Conservation (phyloP, 2,113 vertebrate genomes). For the Mustela nigripes region DNA sequence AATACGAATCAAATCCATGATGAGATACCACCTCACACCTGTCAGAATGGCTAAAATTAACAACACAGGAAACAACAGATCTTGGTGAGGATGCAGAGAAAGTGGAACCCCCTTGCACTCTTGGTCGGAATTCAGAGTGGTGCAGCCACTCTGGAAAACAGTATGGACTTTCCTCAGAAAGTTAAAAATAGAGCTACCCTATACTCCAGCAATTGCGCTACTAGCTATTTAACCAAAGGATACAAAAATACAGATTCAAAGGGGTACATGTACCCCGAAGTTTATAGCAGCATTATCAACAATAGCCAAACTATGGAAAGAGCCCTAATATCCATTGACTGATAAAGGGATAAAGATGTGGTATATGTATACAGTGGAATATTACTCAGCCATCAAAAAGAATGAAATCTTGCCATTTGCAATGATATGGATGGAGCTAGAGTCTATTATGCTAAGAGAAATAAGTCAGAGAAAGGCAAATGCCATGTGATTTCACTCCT, state of each 20-base stretch:
- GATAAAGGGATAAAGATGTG: neutral
- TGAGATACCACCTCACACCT: neutral
- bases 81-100: neutral
- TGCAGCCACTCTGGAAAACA: neutral
- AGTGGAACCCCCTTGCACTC: neutral
- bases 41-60: neutral
- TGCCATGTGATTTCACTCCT: neutral
- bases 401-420: neutral
- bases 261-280: neutral
- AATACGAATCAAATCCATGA: neutral
- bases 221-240: neutral
- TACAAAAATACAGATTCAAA: neutral
- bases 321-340: neutral
- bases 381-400: neutral
- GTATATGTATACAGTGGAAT: neutral
- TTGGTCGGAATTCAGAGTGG: neutral
- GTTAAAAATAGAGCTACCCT: neutral
- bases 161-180: neutral
- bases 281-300: neutral
- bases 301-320: neutral
- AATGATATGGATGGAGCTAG: neutral
- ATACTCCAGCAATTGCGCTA: neutral
- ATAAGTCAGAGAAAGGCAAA: neutral
- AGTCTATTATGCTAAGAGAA: neutral
- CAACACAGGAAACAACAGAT: neutral